phyloP scores from a whole-genome alignment of 2,113 vertebrate species.

The Pachycephala philippinensis region DNA sequence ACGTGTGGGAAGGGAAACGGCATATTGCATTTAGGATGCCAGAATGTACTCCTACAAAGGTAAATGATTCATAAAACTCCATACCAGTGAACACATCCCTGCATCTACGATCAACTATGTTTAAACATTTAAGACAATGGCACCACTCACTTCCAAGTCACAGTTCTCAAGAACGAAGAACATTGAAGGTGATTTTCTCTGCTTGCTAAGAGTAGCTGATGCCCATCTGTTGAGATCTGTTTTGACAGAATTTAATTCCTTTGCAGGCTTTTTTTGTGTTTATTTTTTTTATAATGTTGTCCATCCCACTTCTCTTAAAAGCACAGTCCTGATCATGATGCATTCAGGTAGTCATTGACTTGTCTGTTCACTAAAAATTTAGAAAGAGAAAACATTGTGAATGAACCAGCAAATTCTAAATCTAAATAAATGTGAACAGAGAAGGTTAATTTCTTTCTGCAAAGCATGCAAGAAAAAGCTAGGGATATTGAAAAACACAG shows the following conservation, averaged over 20 bases:
- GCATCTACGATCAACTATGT: neutral
- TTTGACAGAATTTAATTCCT: conserved; percentile 25
- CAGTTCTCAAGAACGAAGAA: neutral
- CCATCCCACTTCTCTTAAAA: neutral
- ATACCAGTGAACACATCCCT: neutral
- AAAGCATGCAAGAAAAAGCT: neutral
- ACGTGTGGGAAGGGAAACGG: neutral
- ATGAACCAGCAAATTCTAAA: neutral
- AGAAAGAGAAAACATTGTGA: neutral
- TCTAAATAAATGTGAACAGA: neutral
- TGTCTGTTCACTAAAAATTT: neutral
- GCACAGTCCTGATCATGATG: neutral
- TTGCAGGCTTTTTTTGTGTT: neutral
- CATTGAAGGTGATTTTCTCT: neutral
- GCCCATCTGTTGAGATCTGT: neutral
- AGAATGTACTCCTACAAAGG: neutral
- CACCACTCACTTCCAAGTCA: neutral
- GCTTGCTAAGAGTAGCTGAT: neutral
- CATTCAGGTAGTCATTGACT: neutral
- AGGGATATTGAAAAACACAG: neutral
- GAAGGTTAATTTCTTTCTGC: neutral
- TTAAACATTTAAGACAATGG: conserved; percentile 12
- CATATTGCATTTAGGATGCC: neutral
- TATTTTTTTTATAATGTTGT: neutral
- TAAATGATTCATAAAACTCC: conserved; percentile 25